These are phyloP conservation scores for Gulo gulo DNA, from an alignment of 2,113 vertebrate species.

Conservation along the genomic window DNA sequence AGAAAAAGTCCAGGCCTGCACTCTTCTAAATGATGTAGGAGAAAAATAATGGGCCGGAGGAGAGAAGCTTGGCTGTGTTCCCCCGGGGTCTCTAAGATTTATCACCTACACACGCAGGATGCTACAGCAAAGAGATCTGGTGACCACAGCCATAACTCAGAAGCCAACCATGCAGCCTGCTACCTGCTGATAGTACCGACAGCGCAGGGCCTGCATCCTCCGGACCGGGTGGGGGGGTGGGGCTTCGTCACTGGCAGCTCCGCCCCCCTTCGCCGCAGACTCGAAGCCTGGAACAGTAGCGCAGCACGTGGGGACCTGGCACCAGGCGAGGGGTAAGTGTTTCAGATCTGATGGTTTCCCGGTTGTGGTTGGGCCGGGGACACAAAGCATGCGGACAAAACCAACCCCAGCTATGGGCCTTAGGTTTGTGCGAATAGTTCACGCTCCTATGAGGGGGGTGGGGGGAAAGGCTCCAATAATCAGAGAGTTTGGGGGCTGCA, in stretches of 20 bases:
- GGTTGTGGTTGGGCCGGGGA: neutral
- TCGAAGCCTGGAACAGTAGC: slow-evolving; percentile 54
- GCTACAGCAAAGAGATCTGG: slow-evolving; percentile 83
- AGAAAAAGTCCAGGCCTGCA: slow-evolving; percentile 77
- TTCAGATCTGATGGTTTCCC: slow-evolving; percentile 32
- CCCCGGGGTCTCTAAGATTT: slow-evolving; percentile 85
- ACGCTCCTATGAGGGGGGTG: neutral
- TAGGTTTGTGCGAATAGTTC: slow-evolving; percentile 37
- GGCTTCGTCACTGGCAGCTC: slow-evolving; percentile 64
- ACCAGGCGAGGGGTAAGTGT: neutral
- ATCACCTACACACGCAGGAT: slow-evolving; percentile 84
- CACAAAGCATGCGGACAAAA: neutral
- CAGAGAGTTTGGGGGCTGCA: neutral
- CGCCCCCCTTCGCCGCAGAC: slow-evolving; percentile 31
- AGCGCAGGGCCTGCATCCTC: slow-evolving; percentile 34
- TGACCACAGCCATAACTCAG: slow-evolving; percentile 85
- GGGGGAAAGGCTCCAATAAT: neutral
- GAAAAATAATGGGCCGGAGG: slow-evolving; percentile 83
- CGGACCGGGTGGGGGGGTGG: slow-evolving; percentile 57
- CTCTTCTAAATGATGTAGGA: slow-evolving; percentile 84
- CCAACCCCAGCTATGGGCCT: neutral
- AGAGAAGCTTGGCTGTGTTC: slow-evolving; percentile 80
- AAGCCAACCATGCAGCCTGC: slow-evolving; percentile 78
- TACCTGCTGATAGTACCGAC: slow-evolving; percentile 82
- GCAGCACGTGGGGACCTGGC: slow-evolving; percentile 12